Conservation (phyloP, 2,113 vertebrate species). For the Phalacrocorax pelagicus region DNA sequence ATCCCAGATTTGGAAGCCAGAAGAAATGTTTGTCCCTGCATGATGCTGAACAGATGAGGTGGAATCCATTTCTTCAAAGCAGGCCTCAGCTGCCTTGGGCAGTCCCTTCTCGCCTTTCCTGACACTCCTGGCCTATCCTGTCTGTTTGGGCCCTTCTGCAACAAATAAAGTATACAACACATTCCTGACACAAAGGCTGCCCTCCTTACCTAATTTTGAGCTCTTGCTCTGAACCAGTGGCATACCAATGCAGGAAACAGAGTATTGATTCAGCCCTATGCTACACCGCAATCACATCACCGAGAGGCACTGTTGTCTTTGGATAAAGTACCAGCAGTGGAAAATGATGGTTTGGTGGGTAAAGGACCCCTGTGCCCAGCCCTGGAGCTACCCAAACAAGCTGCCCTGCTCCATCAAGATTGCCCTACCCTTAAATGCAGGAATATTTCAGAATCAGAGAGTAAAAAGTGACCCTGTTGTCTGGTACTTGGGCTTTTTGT, state of each 20-base stretch:
- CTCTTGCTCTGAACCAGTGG: fast-evolving
- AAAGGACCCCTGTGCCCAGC: not conserved
- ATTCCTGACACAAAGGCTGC: not conserved
- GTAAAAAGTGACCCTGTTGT: not conserved
- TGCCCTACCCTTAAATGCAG: not conserved
- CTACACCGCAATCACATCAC: not conserved
- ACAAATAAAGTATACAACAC: fast-evolving
- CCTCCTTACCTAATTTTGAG: not conserved
- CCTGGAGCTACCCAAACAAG: not conserved
- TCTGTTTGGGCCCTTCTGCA: not conserved
- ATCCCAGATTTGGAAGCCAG: not conserved
- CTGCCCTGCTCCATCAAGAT: not conserved
- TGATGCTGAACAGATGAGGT: not conserved
- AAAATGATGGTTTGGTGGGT: fast-evolving
- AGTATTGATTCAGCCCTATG: not conserved
- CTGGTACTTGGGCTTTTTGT: not conserved
- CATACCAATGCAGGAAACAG: fast-evolving
- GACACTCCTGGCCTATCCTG: not conserved
- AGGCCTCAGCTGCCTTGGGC: not conserved
- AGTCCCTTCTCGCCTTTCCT: not conserved
- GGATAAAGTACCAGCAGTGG: not conserved
- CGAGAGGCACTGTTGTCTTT: constrained; percentile 39
- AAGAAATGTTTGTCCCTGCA: not conserved
- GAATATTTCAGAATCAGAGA: not conserved
- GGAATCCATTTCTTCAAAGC: not conserved